Evolutionary conservation across 2,113 vertebrate species (phyloP).

Genomic region (Tenebrosternarchus preto): DNA sequence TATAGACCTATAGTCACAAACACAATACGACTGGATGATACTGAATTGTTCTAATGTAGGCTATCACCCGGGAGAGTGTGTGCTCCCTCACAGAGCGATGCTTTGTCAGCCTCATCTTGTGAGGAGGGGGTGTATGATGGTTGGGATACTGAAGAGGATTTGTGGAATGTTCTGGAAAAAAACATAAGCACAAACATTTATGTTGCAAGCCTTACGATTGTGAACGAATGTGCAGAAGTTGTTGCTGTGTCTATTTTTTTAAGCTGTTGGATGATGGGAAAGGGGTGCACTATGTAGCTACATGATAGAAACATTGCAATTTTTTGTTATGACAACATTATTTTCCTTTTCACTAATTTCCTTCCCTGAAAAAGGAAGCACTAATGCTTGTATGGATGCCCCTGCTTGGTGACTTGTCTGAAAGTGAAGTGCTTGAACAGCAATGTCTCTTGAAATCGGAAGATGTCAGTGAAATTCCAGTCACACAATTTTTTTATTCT

Average conservation of each 20-base stretch:
- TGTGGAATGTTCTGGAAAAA: not conserved
- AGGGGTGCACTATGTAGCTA: not conserved
- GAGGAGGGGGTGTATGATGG: constrained; percentile 17
- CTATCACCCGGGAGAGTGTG: constrained; percentile 26
- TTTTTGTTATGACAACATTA: constrained; percentile 18
- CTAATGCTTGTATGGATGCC: not conserved
- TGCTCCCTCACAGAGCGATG: not conserved
- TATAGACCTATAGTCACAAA: constrained; percentile 5
- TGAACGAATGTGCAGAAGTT: not conserved
- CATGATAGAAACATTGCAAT: constrained; percentile 3
- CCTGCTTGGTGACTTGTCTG: not conserved
- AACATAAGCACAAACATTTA: not conserved
- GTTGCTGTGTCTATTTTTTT: not conserved
- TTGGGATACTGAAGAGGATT: constrained; percentile 17
- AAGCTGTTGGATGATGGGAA: not conserved
- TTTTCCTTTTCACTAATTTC: constrained; percentile 32
- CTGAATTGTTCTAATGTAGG: constrained; percentile 38
- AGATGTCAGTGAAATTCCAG: not conserved
- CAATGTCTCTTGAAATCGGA: not conserved
- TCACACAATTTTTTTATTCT: not conserved
- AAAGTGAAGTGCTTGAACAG: not conserved
- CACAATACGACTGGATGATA: not conserved
- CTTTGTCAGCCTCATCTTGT: constrained; percentile 12
- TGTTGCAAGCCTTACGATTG: not conserved
- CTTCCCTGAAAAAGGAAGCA: constrained; percentile 12